Conservation (phyloP, 2,797 vertebrate genomes). For the Anniella stebbinsi region DNA sequence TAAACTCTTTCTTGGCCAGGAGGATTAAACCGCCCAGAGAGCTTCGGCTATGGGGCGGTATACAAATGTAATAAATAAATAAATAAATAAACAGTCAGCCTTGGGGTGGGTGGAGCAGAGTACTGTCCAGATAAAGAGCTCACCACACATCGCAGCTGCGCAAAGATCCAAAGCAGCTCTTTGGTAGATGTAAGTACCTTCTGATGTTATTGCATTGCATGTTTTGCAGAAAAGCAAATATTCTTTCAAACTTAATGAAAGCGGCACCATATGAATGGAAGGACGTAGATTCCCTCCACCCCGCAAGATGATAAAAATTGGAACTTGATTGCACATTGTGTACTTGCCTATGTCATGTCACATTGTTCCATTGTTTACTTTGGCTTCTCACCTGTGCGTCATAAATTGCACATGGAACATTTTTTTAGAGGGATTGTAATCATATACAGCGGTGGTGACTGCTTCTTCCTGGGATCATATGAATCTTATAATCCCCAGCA, state of each 20-base stretch:
- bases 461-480: background rate
- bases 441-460: too few species aligned
- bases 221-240: constrained; percentile 68
- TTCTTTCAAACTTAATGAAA: constrained; percentile 70
- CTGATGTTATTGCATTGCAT: constrained; percentile 65
- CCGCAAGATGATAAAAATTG: constrained; percentile 60
- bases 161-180: constrained; percentile 21
- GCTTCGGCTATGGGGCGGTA: too few species aligned
- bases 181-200: constrained; percentile 38
- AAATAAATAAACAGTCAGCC: background rate
- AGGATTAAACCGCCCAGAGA: too few species aligned
- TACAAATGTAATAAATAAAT: too few species aligned
- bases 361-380: constrained; percentile 64
- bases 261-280: constrained; percentile 64
- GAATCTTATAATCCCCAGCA: background rate
- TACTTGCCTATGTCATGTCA: constrained; percentile 56
- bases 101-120: background rate
- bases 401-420: constrained; percentile 25
- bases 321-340: constrained; percentile 50
- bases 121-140: background rate
- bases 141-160: background rate
- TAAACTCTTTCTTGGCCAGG: background rate
- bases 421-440: constrained; percentile 30
- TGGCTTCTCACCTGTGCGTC: constrained; percentile 49
- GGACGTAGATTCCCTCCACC: constrained; percentile 52